A percentile compares a stretch with the other conserved stretches of the same genome.
Conservation (phyloP, 2,113 vertebrate genomes). For the Merops nubicus region DNA sequence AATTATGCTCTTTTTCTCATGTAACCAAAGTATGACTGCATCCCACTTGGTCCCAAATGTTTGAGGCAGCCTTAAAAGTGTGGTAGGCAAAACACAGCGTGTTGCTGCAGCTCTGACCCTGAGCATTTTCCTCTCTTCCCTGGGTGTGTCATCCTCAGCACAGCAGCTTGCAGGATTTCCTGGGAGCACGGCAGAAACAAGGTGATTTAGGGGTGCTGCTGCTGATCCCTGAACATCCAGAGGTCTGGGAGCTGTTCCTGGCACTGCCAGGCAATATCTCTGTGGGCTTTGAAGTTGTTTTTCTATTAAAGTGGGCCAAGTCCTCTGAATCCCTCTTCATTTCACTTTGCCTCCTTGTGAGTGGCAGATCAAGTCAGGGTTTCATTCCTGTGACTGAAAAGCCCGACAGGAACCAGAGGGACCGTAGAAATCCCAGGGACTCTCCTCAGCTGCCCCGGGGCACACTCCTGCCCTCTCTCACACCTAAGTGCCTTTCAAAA, state of each 20-base stretch:
- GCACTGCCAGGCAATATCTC: not conserved
- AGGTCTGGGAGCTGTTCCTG: not conserved
- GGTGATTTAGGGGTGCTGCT: not conserved
- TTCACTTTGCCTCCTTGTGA: not conserved
- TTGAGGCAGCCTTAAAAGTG: not conserved
- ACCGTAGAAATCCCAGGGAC: not conserved
- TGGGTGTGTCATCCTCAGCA: fast-evolving
- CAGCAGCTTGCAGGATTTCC: fast-evolving
- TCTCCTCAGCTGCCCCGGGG: not conserved
- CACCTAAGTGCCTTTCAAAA: not conserved
- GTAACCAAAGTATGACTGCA: not conserved
- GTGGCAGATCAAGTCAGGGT: not conserved
- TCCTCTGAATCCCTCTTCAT: not conserved
- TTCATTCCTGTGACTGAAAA: not conserved
- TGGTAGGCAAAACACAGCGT: not conserved
- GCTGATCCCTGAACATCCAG: too few relatives aligned
- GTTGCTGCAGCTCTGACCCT: not conserved
- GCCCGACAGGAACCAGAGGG: not conserved
- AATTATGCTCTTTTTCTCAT: not conserved
- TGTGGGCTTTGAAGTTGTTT: not conserved
- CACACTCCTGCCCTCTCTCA: not conserved
- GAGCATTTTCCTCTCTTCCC: not conserved
- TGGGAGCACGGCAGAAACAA: fast-evolving
- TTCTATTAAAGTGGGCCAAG: not conserved
- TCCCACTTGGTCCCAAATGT: not conserved